A percentile compares a stretch with the other conserved stretches of the same genome.
phyloP scores from a whole-genome alignment of 2,888 invertebrate species.

The Ophion ellenae region DNA sequence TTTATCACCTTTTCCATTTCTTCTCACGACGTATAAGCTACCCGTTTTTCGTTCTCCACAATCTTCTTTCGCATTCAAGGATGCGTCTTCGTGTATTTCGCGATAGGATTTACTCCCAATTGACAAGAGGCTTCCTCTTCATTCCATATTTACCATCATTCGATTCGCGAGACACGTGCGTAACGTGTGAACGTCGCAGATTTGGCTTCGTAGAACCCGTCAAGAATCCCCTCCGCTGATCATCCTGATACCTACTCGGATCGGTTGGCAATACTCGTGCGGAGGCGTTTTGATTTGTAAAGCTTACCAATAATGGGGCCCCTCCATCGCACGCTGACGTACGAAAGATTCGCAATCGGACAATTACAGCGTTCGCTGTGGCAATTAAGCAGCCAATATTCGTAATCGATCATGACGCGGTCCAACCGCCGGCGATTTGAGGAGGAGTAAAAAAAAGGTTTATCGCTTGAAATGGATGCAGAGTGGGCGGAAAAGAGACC shows the following conservation, averaged over 20 bases:
- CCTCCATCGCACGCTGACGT: background rate
- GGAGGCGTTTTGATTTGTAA: background rate
- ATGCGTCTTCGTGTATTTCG: slow-evolving; percentile 25
- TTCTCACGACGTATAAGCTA: slow-evolving; percentile 25
- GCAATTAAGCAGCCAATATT: slow-evolving; percentile 10
- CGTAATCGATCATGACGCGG: slow-evolving; percentile 36
- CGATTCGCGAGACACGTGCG: background rate
- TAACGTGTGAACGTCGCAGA: background rate
- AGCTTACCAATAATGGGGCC: background rate
- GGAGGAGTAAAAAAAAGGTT: slow-evolving; percentile 32
- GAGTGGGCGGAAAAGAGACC: slow-evolving; percentile 31
- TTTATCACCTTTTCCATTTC: slow-evolving; percentile 32
- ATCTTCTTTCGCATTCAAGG: slow-evolving; percentile 42
- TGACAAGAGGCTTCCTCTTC: slow-evolving; percentile 20
- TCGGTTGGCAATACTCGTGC: background rate
- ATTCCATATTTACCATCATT: background rate
- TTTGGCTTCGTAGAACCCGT: background rate
- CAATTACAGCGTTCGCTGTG: slow-evolving; percentile 32
- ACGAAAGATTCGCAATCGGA: slow-evolving; percentile 24
- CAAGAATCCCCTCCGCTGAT: background rate
- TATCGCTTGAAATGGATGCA: slow-evolving; percentile 39
- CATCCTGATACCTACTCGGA: background rate
- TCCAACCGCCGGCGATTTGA: slow-evolving; percentile 31
- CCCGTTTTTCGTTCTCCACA: slow-evolving; percentile 24
- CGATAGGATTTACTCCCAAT: slow-evolving; percentile 31